Base-by-base conservation (phyloP, 1,140 invertebrate genomes). In the Saccostrea echinata region DNA sequence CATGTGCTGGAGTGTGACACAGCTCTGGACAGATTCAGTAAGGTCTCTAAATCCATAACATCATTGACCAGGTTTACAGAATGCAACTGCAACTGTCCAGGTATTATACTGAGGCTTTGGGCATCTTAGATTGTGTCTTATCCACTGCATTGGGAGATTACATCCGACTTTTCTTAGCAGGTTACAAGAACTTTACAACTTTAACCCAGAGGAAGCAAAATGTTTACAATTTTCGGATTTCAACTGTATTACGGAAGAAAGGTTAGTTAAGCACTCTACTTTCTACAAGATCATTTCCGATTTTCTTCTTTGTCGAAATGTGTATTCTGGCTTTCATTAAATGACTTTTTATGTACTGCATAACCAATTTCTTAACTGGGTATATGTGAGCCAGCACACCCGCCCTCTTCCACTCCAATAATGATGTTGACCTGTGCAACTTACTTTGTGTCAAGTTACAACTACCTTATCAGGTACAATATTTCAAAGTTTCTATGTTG, bases 1-100 rank as follows among this genome's bases (percentile, higher is more conserved):
- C 68, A 76, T 27, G 68, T 76, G 30, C 68, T 76, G 27, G 68
- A 76, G 68, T 76, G 68, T 13, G 68, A 76, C 68, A 76, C 30
- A 4, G 68, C 68, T 16, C 27, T 76, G 27, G 30, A 30, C 27
- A 11, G 68, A 76, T 76, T 76, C 27, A 24, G 16, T 27, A 76
- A 76, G 68, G 68, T 76, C 68, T 33, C 30, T 16, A 27, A 9
- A 18, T 76, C 68, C 11, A 76, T 43, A 6, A 43, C 68, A 30
- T 18, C 68, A 12, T 12, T 76, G 13, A 11, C 68, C 30, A 16
- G 30, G 27, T 27, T 76, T 76, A 76, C 68, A 16, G 11, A 76
- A 18, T 76, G 6, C 16, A 27, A 76, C 30, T 76, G 68, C 27
- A 33, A 27, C 13, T 76, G 68, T 13, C 24, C 24, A 76, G 68